Evolutionary conservation across 2,888 invertebrate species (phyloP), one percentile per base, ranked within the genome.

Genomic region (Osedax frankpressi): DNA sequence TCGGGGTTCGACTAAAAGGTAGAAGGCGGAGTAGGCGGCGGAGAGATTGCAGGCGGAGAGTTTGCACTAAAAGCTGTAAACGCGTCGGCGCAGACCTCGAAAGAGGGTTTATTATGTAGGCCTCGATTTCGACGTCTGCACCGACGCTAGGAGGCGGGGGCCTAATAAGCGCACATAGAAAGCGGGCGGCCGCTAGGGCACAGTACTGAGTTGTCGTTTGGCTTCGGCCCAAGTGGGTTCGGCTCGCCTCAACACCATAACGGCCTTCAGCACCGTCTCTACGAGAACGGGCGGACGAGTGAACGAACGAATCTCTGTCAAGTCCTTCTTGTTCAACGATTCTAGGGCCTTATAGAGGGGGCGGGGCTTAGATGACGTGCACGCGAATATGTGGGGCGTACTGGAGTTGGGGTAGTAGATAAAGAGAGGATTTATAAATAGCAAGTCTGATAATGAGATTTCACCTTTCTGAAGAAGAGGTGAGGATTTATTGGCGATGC

Each of bases 241-340:
- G 73, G 89, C 87, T 86, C 88, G 85, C 81, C 88, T 87, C 28
- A 93, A 83, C 80, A 92, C 91, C 85, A 91, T 89, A 0, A 92
- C 91, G 3, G 92, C 92, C 84, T 92, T 92, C 88, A 92, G 87
- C 6, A 80, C 79, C 88, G 91, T 90, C 83, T 91, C 91, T 0
- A 92, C 92, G 82, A 91, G 90, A 74, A 88, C 86, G 1, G 92
- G 92, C 0, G 92, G 92, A 74, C 90, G 89, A 0, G 89, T 89
- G 82, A 92, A 92, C 0, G 92, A 91, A 81, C 91, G 91, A 70
- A 93, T 90, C 86, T 92, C 92, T 30, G 90, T 89, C 59, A 92
- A 88, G 81, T 92, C 92, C 80, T 91, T 91, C 83, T 92, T 92
- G 81, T 91, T 92, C 19, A 92, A 83, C 0, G 91, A 88, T 80